These are phyloP conservation scores for Vandiemenella viatica DNA, from an alignment of 2,888 invertebrate genomes.

Conservation along the genomic window DNA sequence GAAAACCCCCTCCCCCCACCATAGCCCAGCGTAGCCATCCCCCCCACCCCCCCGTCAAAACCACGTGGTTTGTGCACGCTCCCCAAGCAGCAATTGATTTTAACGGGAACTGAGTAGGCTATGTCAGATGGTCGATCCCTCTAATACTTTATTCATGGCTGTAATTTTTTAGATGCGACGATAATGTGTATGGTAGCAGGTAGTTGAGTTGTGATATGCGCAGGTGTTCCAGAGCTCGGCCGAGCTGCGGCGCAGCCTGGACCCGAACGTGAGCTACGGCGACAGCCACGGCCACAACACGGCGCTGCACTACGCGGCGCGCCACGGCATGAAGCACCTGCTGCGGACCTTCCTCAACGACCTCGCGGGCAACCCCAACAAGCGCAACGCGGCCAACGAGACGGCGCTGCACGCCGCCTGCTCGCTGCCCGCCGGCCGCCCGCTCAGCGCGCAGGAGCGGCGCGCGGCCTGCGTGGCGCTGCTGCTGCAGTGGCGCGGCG, in stretches of 20 bases:
- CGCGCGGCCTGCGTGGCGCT: slow-evolving; percentile 44
- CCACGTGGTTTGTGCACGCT: too few species aligned
- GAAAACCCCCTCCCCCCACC: too few species aligned
- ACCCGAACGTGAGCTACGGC: slow-evolving; percentile 50
- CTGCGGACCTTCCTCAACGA: slow-evolving; percentile 45
- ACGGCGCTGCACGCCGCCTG: slow-evolving; percentile 47
- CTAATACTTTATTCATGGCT: too few species aligned
- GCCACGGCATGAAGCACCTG: slow-evolving; percentile 47
- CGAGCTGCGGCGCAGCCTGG: slow-evolving; percentile 45
- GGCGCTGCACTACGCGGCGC: slow-evolving; percentile 47
- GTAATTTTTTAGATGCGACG: too few species aligned
- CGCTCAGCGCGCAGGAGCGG: slow-evolving; percentile 37
- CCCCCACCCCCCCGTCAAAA: too few species aligned
- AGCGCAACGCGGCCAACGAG: slow-evolving; percentile 45
- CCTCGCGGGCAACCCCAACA: slow-evolving; percentile 50
- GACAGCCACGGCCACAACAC: slow-evolving; percentile 50
- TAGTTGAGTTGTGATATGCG: too few species aligned
- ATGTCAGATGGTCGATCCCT: too few species aligned
- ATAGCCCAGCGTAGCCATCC: too few species aligned
- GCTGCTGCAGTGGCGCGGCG: slow-evolving; percentile 45
- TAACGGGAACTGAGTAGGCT: too few species aligned
- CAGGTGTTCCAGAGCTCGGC: slow-evolving; percentile 42
- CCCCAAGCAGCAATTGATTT: too few species aligned
- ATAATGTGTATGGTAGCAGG: too few species aligned
- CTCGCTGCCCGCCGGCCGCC: slow-evolving; percentile 26